Conservation (phyloP, 2,797 vertebrate genomes). For the Trematomus bernacchii region DNA sequence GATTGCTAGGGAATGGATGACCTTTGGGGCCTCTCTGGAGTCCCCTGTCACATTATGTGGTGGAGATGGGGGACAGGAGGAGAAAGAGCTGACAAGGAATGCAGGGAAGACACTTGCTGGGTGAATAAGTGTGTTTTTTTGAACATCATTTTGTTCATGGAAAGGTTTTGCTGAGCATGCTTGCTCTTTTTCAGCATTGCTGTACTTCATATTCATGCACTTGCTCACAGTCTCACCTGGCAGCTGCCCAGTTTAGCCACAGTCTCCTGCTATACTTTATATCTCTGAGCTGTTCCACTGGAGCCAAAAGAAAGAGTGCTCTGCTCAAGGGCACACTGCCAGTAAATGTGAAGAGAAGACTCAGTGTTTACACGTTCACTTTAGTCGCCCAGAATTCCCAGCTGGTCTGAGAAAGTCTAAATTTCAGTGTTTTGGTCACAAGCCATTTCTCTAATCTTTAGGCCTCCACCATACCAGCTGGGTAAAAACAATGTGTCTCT, state of each 20-base stretch:
- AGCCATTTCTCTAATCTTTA: constrained; percentile 57
- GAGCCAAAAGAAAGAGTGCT: constrained; percentile 41
- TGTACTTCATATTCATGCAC: constrained; percentile 55
- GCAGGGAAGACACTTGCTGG: constrained; percentile 50
- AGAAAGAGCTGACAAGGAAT: constrained; percentile 62
- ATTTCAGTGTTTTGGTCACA: constrained; percentile 44
- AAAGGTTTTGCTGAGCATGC: constrained; percentile 61
- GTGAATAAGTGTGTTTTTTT: constrained; percentile 46
- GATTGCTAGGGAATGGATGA: constrained; percentile 75
- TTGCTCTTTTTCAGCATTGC: constrained; percentile 47
- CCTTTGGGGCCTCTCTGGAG: constrained; percentile 68
- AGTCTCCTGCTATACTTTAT: constrained; percentile 52
- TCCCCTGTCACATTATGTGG: constrained; percentile 63
- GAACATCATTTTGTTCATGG: constrained; percentile 44
- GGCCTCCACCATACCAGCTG: constrained; percentile 26
- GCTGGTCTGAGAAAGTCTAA: constrained; percentile 49
- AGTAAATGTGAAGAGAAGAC: constrained; percentile 55
- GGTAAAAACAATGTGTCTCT: constrained; percentile 47
- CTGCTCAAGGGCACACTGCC: constrained; percentile 66
- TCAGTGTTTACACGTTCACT: constrained; percentile 59
- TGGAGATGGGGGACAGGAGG: constrained; percentile 50
- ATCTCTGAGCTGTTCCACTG: constrained; percentile 46
- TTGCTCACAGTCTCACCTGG: constrained; percentile 51
- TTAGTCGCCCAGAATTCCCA: constrained; percentile 54
- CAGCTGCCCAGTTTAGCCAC: constrained; percentile 47